A percentile compares a stretch with the other conserved stretches of the same genome.
phyloP scores from a whole-genome alignment of 2,797 vertebrate genomes.

The Neopelma chrysocephalum region DNA sequence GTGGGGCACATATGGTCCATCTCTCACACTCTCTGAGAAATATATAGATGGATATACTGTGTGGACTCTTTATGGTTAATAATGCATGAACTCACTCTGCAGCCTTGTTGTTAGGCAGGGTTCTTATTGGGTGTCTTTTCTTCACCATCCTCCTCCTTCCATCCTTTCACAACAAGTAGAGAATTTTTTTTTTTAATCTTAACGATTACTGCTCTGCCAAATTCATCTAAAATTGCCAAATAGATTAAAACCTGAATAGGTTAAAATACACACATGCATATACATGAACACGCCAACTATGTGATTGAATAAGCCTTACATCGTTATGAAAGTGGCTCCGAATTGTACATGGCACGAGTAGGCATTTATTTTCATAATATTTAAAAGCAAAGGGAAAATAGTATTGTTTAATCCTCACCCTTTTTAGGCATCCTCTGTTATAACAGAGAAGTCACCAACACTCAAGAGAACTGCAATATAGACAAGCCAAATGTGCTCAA shows the following conservation, averaged over 20 bases:
- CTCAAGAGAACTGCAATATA: background rate
- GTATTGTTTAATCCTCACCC: background rate
- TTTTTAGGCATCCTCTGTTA: background rate
- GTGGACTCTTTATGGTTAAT: slow-evolving; percentile 43
- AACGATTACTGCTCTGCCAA: background rate
- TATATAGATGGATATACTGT: slow-evolving; percentile 10
- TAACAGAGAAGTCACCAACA: background rate
- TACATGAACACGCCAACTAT: background rate
- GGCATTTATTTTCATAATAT: background rate
- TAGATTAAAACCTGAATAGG: background rate
- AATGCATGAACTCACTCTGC: slow-evolving; percentile 40
- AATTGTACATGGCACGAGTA: background rate
- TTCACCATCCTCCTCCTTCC: background rate
- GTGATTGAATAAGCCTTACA: background rate
- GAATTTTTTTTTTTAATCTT: background rate
- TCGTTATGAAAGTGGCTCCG: background rate
- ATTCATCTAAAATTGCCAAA: background rate
- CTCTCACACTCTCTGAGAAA: slow-evolving; percentile 27
- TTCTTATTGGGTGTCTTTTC: background rate
- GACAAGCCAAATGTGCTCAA: background rate
- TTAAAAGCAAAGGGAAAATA: background rate
- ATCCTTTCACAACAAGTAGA: background rate
- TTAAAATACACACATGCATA: background rate
- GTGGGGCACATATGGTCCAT: slow-evolving; percentile 49
- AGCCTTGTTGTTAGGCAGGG: background rate